These are phyloP conservation scores for Pseudobourletiella spinata DNA, from an alignment of 1,140 invertebrate genomes.

Conservation along the genomic window DNA sequence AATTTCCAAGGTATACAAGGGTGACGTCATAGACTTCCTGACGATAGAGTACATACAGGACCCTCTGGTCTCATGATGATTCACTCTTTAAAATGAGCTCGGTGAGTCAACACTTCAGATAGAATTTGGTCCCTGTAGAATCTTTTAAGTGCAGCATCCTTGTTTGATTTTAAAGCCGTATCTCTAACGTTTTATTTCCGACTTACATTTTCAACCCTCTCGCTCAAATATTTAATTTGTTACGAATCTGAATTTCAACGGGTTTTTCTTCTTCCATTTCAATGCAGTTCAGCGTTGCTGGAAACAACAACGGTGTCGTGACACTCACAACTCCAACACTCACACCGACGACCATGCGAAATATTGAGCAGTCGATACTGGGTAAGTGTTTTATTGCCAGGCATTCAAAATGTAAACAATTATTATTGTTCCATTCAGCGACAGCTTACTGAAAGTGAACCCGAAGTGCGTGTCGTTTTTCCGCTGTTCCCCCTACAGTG, in stretches of 20 bases:
- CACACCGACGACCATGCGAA: conserved; percentile 83
- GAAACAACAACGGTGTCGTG: background rate
- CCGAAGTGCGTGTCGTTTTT: too few species aligned
- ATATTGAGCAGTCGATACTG: conserved; percentile 70
- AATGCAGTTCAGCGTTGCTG: background rate
- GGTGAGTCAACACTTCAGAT: conserved; percentile 3
- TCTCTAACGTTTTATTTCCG: background rate
- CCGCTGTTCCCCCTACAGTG: too few species aligned
- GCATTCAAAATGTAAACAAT: too few species aligned
- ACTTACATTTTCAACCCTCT: background rate
- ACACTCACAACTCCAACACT: background rate
- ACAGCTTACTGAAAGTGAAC: too few species aligned
- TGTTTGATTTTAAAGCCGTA: background rate
- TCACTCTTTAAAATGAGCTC: conserved; percentile 3
- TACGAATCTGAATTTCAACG: background rate
- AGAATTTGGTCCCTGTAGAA: background rate
- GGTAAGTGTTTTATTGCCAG: conserved; percentile 10
- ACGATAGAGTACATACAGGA: too few species aligned
- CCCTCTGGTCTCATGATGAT: too few species aligned
- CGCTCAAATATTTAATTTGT: background rate
- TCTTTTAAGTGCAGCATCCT: background rate
- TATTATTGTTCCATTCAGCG: too few species aligned
- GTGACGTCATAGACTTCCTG: too few species aligned
- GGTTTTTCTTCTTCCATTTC: background rate
- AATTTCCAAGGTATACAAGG: too few species aligned